Evolutionary conservation across 35 echinoderm and acorn worm species (phyloP), one percentile per base, ranked within the genome.

Genomic region (Holothuria glaberrima): DNA sequence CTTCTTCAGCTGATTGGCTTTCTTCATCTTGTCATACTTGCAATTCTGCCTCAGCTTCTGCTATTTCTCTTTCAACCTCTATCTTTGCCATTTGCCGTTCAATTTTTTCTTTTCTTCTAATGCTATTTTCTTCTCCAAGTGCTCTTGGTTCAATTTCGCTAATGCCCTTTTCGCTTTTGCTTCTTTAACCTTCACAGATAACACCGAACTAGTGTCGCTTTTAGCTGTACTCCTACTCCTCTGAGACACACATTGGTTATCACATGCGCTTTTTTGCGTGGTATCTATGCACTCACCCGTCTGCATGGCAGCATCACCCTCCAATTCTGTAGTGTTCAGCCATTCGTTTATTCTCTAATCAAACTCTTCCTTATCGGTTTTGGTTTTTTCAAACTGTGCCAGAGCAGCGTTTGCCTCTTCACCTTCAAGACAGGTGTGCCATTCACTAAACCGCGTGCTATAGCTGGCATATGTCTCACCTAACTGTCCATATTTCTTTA

Each of bases 401-500:
- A 25, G 27, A n/a, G 17, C 76, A 1, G 44, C 9, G 5, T 21
- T 25, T n/a, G 76, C 45, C 44, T 33, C 31, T 33, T 36, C 21
- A 31, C 45, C 74, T 5, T 78, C 74, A 26, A 78, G 45, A 18
- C 45, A 78, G 45, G 74, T 7, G 44, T 78, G 45, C 74, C 32
- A 78, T 25, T 78, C 32, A 46, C 12, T 35, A 21, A 25, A 36
- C 12, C 74, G 74, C 44, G 74, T 46, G 21, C 44, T 46, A 32
- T 78, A 78, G 41, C 21, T 22, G 14, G 45, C 33, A 78, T 25
- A 38, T 20, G 41, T 78, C 7, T 24, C 45, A n/a, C n/a, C n/a
- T n/a, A 78, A 21, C 41, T 78, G 33, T 44, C 0, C 74, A 46
- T 78, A 78, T 78, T 78, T 78, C 45, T 78, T 78, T 26, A 78